Conservation (phyloP, 2,888 invertebrate genomes). For the Hemicrepidius hirtus region DNA sequence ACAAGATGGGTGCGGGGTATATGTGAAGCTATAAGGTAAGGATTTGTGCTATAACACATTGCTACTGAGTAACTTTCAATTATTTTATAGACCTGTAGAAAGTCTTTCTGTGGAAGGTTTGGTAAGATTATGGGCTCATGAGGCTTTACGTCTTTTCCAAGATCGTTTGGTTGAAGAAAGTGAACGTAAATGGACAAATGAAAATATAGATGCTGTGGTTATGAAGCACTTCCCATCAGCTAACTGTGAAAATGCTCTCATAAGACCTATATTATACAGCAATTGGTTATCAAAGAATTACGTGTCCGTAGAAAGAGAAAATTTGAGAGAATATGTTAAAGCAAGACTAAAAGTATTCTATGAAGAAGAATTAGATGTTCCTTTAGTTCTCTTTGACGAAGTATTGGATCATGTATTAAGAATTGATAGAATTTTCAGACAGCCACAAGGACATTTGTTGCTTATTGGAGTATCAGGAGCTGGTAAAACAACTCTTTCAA, state of each 20-base stretch:
- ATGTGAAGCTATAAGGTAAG: constrained; percentile 92
- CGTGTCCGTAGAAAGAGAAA: constrained; percentile 95
- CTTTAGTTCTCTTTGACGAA: constrained; percentile 98
- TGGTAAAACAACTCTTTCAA: constrained; percentile 98
- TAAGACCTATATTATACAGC: constrained; percentile 96
- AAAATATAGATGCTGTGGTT: constrained; percentile 95
- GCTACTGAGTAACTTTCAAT: neutral
- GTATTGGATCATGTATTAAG: constrained; percentile 99
- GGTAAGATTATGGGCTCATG: constrained; percentile 99
- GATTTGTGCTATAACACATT: constrained; percentile 26
- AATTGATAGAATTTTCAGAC: constrained; percentile 99
- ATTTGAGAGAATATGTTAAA: constrained; percentile 96
- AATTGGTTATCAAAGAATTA: constrained; percentile 99
- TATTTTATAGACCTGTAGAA: constrained; percentile 86
- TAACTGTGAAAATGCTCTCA: constrained; percentile 84
- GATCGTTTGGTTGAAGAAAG: constrained; percentile 94
- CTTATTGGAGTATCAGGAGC: constrained; percentile 99
- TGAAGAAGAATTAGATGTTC: constrained; percentile 99
- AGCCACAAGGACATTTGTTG: constrained; percentile 98
- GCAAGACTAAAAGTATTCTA: constrained; percentile 98
- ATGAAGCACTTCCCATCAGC: constrained; percentile 92
- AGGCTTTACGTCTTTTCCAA: constrained; percentile 97
- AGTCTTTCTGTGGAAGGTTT: constrained; percentile 93
- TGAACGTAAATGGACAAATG: constrained; percentile 98
- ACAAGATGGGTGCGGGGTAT: constrained; percentile 99